These are phyloP conservation scores for Hyles euphorbiae DNA, from an alignment of 1,140 invertebrate genomes.

Conservation along the genomic window DNA sequence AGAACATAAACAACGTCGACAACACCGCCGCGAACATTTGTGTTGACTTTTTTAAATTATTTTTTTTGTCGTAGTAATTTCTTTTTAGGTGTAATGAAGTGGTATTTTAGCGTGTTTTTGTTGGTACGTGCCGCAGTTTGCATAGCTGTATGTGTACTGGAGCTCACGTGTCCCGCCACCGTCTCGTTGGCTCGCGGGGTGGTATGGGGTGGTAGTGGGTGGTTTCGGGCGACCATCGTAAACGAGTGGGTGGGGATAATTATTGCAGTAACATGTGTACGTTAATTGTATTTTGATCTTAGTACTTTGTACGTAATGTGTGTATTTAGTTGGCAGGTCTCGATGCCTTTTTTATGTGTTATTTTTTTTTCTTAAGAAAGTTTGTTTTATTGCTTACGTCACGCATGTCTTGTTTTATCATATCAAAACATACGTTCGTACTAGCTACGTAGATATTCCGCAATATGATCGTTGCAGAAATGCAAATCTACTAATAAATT, in stretches of 20 bases:
- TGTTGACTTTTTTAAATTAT: not conserved
- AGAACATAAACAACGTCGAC: slow-evolving; percentile 59
- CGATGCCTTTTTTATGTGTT: too few relatives aligned
- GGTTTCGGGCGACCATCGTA: slow-evolving; percentile 14
- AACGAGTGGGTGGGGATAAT: not conserved
- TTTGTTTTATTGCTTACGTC: too few relatives aligned
- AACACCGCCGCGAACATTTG: slow-evolving; percentile 45
- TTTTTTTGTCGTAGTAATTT: not conserved
- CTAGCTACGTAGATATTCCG: too few relatives aligned
- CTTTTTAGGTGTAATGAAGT: not conserved
- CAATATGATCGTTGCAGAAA: too few relatives aligned
- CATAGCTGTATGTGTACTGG: slow-evolving; percentile 18
- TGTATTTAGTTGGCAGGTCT: too few relatives aligned
- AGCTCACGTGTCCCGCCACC: slow-evolving; percentile 15
- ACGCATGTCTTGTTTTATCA: too few relatives aligned
- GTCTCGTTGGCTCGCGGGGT: slow-evolving; percentile 8
- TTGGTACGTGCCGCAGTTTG: slow-evolving; percentile 6
- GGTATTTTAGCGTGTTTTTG: not conserved
- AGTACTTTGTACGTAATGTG: too few relatives aligned
- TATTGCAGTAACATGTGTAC: not conserved
- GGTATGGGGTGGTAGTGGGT: slow-evolving; percentile 15
- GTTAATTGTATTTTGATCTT: too few relatives aligned
- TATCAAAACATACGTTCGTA: too few relatives aligned
- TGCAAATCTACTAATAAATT: too few relatives aligned
- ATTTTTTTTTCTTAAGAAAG: too few relatives aligned